These are phyloP conservation scores for Hyperoplus immaculatus DNA, from an alignment of 2,797 vertebrate genomes.

Conservation along the genomic window DNA sequence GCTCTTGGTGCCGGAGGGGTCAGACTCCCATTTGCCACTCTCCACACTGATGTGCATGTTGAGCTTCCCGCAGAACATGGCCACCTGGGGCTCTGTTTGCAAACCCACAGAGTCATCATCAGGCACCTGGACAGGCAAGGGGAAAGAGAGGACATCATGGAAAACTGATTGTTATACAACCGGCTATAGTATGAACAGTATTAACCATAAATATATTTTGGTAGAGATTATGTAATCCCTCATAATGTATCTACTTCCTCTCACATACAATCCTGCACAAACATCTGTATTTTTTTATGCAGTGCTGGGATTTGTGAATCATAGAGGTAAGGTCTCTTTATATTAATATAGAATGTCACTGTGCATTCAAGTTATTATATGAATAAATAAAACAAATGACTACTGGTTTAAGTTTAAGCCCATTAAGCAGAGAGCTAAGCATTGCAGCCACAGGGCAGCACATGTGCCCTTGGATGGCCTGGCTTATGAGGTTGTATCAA, in stretches of 20 bases:
- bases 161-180: neutral
- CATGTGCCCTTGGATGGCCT: conserved; percentile 23
- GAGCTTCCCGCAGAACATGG: conserved; percentile 97
- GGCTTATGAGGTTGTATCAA: conserved; percentile 8
- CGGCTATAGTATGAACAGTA: conserved; percentile 1
- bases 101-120: conserved; percentile 82
- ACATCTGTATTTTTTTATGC: conserved; percentile 1
- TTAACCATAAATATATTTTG: conserved; percentile 7
- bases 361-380: conserved; percentile 28
- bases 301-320: conserved; percentile 39
- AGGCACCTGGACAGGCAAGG: conserved; percentile 76
- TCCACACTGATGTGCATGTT: conserved; percentile 99
- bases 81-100: conserved; percentile 95
- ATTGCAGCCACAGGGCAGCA: conserved; percentile 20
- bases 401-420: conserved; percentile 34
- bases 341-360: conserved; percentile 23
- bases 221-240: conserved; percentile 1
- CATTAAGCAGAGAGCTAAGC: conserved; percentile 30
- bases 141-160: conserved; percentile 26
- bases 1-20: conserved; percentile 91
- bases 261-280: conserved; percentile 10
- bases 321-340: conserved; percentile 29
- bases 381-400: conserved; percentile 22
- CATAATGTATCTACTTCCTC: conserved; percentile 11
- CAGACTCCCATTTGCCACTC: conserved; percentile 97